phyloP scores from a whole-genome alignment of 2,797 vertebrate genomes.

The Chloroceryle amazona region DNA sequence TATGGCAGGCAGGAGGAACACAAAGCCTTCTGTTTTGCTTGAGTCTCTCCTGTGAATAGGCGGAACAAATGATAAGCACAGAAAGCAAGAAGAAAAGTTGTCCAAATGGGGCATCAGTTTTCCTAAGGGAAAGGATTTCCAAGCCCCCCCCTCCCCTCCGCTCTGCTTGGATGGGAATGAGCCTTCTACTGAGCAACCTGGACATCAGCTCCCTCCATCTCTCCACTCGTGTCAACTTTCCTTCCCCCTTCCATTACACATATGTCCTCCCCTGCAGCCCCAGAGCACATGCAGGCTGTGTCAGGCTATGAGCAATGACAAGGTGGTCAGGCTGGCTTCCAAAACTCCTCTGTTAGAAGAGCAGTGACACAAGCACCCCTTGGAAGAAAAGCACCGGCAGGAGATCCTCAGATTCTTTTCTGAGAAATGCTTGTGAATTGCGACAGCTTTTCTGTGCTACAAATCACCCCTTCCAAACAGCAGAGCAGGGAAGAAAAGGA shows the following conservation, averaged over 20 bases:
- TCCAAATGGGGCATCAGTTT: slow-evolving; percentile 42
- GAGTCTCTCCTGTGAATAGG: slow-evolving; percentile 66
- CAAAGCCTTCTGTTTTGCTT: slow-evolving; percentile 53
- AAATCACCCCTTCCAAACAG: not conserved
- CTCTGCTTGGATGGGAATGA: slow-evolving; percentile 51
- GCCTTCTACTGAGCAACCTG: not conserved
- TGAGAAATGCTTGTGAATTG: not conserved
- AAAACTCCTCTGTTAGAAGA: not conserved
- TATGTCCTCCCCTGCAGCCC: not conserved
- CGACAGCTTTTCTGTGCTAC: not conserved
- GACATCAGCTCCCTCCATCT: not conserved
- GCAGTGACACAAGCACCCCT: not conserved
- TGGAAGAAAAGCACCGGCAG: not conserved
- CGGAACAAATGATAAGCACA: slow-evolving; percentile 41
- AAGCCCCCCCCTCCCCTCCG: slow-evolving; percentile 38
- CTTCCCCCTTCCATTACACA: not conserved
- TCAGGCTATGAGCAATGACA: not conserved
- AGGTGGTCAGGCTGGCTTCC: not conserved
- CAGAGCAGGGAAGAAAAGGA: not conserved
- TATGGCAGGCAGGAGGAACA: slow-evolving; percentile 7
- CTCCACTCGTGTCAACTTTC: not conserved
- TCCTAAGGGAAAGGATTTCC: slow-evolving; percentile 56
- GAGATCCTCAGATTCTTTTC: not conserved
- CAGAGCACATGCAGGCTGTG: not conserved
- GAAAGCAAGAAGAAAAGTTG: slow-evolving; percentile 38